A percentile compares a stretch with the other conserved stretches of the same genome.
Conservation (phyloP, 1,140 invertebrate genomes). For the Choristoneura fumiferana region DNA sequence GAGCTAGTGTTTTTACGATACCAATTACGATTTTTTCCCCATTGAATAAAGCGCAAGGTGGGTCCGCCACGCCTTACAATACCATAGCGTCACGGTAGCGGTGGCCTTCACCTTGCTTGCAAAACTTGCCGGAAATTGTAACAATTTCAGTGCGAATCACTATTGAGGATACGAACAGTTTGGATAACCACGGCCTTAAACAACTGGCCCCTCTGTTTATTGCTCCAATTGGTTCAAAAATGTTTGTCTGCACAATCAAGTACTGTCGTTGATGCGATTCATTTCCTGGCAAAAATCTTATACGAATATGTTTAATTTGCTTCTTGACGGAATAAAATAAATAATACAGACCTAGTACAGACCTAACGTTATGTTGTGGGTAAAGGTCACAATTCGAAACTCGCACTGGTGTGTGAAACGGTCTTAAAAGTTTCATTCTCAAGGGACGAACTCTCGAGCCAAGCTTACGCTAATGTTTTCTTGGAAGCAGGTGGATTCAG, state of each 20-base stretch:
- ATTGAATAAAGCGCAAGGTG: slow-evolving; percentile 39
- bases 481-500: too few species aligned
- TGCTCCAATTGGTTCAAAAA: slow-evolving; percentile 1
- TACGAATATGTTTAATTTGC: too few species aligned
- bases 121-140: slow-evolving; percentile 22
- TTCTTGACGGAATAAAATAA: too few species aligned
- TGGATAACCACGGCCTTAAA: not conserved
- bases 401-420: too few species aligned
- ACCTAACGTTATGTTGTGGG: too few species aligned
- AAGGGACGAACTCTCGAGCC: too few species aligned
- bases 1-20: slow-evolving; percentile 15
- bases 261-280: not conserved
- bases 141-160: slow-evolving; percentile 17
- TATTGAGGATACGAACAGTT: slow-evolving; percentile 4
- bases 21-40: slow-evolving; percentile 37
- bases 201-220: slow-evolving; percentile 1
- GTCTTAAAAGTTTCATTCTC: too few species aligned
- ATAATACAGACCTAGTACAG: too few species aligned
- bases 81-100: slow-evolving; percentile 28
- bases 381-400: too few species aligned
- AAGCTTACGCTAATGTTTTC: too few species aligned
- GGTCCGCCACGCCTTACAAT: slow-evolving; percentile 33
- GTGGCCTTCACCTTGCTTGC: slow-evolving; percentile 30
- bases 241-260: not conserved
- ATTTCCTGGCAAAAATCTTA: slow-evolving; percentile 5